Percentiles rank a stretch among this genome's conserved stretches.
phyloP scores from a whole-genome alignment of 2,797 vertebrate species.

The Coluber constrictor region DNA sequence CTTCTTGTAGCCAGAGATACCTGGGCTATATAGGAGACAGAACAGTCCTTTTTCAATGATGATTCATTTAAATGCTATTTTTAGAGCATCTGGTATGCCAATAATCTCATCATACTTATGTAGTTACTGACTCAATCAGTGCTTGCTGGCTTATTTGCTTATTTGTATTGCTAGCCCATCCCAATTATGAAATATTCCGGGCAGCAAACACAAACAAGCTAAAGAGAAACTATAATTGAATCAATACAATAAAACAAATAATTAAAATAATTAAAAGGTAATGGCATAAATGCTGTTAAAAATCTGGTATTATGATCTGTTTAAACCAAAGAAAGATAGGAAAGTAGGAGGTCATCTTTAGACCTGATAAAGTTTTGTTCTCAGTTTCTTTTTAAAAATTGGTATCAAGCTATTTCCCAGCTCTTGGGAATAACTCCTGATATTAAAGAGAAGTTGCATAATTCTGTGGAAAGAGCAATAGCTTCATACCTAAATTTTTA shows the following conservation, averaged over 20 bases:
- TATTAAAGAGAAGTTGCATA: background rate
- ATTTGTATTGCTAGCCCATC: background rate
- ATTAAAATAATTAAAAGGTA: background rate
- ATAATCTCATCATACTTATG: conserved; percentile 8
- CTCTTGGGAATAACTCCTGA: background rate
- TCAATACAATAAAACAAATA: background rate
- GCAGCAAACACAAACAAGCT: background rate
- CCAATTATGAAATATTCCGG: background rate
- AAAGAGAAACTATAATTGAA: background rate
- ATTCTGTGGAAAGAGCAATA: background rate
- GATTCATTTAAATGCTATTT: background rate
- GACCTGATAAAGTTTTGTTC: background rate
- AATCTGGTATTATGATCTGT: background rate
- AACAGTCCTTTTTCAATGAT: conserved; percentile 8
- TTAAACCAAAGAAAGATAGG: background rate
- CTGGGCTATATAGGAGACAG: conserved; percentile 21
- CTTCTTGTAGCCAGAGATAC: conserved; percentile 35
- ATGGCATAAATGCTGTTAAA: background rate
- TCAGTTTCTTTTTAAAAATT: background rate
- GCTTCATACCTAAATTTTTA: background rate
- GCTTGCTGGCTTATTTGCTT: background rate
- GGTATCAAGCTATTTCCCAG: background rate
- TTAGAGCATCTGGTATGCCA: conserved; percentile 17
- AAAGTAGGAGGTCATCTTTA: background rate
- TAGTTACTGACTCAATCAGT: conserved; percentile 22